A percentile compares a stretch with the other conserved stretches of the same genome.
Conservation (phyloP, 2,888 invertebrate species). For the Cephonodes hylas region DNA sequence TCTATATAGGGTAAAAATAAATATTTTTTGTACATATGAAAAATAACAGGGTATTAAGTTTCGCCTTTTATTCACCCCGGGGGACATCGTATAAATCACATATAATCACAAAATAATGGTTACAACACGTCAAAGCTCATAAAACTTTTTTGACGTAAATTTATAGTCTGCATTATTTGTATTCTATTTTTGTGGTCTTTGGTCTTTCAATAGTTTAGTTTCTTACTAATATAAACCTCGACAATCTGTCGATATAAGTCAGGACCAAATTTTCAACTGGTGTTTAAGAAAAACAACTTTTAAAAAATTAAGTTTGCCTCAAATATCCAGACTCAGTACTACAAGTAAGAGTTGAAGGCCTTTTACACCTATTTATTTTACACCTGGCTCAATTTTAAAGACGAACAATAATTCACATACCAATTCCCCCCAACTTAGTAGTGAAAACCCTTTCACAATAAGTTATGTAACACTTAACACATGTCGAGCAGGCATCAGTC, state of each 20-base stretch:
- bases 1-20: too few relatives aligned
- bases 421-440: too few relatives aligned
- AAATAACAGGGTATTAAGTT: not conserved
- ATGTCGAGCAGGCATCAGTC: conserved; percentile 12
- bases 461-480: not conserved
- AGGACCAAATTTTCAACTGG: too few relatives aligned
- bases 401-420: too few relatives aligned
- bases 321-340: too few relatives aligned
- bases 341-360: not conserved
- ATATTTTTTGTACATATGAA: too few relatives aligned
- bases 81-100: not conserved
- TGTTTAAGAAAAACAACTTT: too few relatives aligned
- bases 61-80: not conserved
- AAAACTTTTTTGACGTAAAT: conserved; percentile 1
- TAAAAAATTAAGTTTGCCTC: too few relatives aligned
- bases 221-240: too few relatives aligned
- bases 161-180: not conserved
- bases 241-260: too few relatives aligned
- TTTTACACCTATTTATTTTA: too few relatives aligned
- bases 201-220: not conserved
- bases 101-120: not conserved
- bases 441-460: not conserved
- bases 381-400: too few relatives aligned
- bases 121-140: not conserved
- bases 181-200: not conserved